Base-by-base conservation (phyloP, 1,140 invertebrate species). In the Stegodyphus dumicola region DNA sequence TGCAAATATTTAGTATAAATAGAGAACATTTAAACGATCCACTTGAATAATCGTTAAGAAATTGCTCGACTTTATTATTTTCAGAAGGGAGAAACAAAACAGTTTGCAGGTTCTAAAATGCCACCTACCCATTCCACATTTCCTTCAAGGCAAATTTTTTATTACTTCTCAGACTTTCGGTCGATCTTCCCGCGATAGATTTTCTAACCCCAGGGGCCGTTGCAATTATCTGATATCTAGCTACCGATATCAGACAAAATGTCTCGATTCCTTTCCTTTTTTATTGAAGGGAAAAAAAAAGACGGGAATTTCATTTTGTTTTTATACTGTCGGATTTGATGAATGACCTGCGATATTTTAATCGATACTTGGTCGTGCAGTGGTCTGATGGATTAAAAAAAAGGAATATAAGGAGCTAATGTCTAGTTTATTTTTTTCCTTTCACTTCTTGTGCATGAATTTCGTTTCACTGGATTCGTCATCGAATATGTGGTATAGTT, bases 211-310 rank as follows among this genome's bases (percentile, higher is more conserved):
- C 33, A 70, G 78, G 67, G 65, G 7, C 52, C 48, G 78, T 54
- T 18, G 69, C 78, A 81, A 81, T 81, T 81, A 81, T 81, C 78
- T 81, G 78, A 81, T 81, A 81, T 81, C 78, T 69, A 51, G 49
- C 70, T 81, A 11, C 65, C 78, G 69, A 73, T 81, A 81, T 81
- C 78, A 81, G 69, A 81, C 78, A 81, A 81, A 81, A 81, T 81
- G 78, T 81, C 78, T 81, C 78, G 78, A 81, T 81, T 81, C 52
- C 56, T 33, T n/a, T 48, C 49, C 13, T n/a, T 49, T 67, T 67
- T 67, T 67, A 9, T 67, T 17, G 7, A 18, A 15, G 77, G 51
- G 48, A 78, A 67, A n/a, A 78, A 77, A 77, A 54, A 53, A 7
- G 2, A 51, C 56, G 15, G 51, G 51, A 78, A 64, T 73, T 80